Percentiles rank a stretch among this genome's conserved stretches.
These are phyloP conservation scores for Pseudococcus longispinus DNA, from an alignment of 2,888 invertebrate species.

Conservation along the genomic window DNA sequence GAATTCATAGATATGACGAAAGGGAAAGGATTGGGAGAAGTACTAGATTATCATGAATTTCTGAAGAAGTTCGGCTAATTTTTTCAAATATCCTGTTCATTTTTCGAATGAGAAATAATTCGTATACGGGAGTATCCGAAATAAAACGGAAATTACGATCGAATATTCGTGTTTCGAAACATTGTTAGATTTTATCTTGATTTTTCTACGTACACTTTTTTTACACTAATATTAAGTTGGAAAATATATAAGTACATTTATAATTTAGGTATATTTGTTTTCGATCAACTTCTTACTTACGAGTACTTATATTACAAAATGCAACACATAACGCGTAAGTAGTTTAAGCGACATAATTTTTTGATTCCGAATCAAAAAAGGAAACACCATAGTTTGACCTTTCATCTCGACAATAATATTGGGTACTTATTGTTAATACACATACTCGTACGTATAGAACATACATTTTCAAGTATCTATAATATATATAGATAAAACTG, in stretches of 20 bases:
- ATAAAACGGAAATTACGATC: too few relatives aligned
- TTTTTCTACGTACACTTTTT: too few relatives aligned
- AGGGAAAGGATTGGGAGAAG: constrained; percentile 37
- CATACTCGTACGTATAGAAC: background rate
- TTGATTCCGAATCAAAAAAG: background rate
- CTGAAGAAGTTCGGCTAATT: constrained; percentile 23
- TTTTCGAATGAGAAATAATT: too few relatives aligned
- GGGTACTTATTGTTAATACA: too few relatives aligned
- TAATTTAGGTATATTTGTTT: background rate
- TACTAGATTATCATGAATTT: constrained; percentile 32
- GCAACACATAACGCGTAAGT: background rate
- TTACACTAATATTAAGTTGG: too few relatives aligned
- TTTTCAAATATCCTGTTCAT: too few relatives aligned
- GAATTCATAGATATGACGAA: constrained; percentile 49
- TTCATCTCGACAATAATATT: background rate
- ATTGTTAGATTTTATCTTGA: too few relatives aligned
- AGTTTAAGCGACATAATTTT: background rate
- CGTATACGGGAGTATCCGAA: too few relatives aligned
- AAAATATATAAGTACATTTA: too few relatives aligned
- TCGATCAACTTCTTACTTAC: too few relatives aligned
- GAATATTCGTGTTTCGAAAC: too few relatives aligned
- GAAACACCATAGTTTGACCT: background rate
- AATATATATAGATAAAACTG: background rate
- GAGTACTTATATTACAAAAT: background rate
- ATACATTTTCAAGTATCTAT: background rate